Evolutionary conservation across 2,888 invertebrate genomes (phyloP).

Genomic region (Drosophila melanocephala): DNA sequence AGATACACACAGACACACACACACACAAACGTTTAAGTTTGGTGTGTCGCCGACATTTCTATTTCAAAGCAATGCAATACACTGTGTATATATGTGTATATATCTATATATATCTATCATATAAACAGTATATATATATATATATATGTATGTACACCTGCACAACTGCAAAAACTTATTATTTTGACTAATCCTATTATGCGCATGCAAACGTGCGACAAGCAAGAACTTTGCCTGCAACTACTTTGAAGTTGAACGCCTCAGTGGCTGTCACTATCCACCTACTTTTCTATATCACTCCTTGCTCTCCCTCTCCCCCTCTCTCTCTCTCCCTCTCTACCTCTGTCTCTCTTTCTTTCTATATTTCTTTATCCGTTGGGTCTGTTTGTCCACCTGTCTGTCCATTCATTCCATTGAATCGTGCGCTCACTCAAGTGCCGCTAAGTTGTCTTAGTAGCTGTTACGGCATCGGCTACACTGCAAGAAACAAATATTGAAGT

Average conservation of each 20-base stretch:
- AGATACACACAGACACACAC: not conserved
- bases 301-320: slow-evolving; percentile 1
- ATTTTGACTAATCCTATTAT: slow-evolving; percentile 79
- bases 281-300: slow-evolving; percentile 18
- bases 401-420: slow-evolving; percentile 75
- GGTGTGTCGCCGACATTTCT: slow-evolving; percentile 67
- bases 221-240: slow-evolving; percentile 69
- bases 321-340: not conserved
- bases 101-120: too few relatives aligned
- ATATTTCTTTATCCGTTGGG: not conserved
- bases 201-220: slow-evolving; percentile 79
- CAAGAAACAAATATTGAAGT: slow-evolving; percentile 28
- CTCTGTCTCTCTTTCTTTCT: not conserved
- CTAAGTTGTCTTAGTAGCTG: slow-evolving; percentile 74
- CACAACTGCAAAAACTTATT: slow-evolving; percentile 68
- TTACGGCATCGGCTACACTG: slow-evolving; percentile 52
- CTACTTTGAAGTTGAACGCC: slow-evolving; percentile 76
- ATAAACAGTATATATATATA: not conserved
- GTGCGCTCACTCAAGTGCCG: slow-evolving; percentile 72
- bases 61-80: slow-evolving; percentile 62
- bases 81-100: not conserved
- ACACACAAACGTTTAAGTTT: slow-evolving; percentile 30
- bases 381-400: slow-evolving; percentile 53
- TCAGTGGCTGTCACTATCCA: slow-evolving; percentile 54
- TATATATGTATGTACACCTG: slow-evolving; percentile 14